phyloP scores from a whole-genome alignment of 2,113 vertebrate genomes.

The Oenanthe melanoleuca region DNA sequence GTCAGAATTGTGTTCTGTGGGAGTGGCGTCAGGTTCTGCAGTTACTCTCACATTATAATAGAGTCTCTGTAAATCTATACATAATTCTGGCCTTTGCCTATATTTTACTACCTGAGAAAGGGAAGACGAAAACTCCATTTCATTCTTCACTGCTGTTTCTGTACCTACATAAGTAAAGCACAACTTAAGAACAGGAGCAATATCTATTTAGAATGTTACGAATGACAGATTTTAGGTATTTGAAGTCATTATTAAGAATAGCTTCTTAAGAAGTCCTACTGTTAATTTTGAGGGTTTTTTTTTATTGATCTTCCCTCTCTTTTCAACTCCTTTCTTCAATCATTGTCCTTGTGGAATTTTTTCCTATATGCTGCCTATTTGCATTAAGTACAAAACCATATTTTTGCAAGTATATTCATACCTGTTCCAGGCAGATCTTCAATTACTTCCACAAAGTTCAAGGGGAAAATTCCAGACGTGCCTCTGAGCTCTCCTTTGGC shows the following conservation, averaged over 20 bases:
- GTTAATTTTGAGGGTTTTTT: not conserved
- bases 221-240: not conserved
- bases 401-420: not conserved
- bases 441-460: conserved; percentile 90
- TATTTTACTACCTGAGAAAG: conserved; percentile 75
- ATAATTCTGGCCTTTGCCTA: not conserved
- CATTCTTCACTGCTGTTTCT: conserved; percentile 61
- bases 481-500: conserved; percentile 82
- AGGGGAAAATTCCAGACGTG: conserved; percentile 85
- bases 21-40: not conserved
- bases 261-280: not conserved
- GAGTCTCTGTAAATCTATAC: not conserved
- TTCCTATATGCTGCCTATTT: not conserved
- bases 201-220: not conserved
- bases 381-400: not conserved
- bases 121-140: conserved; percentile 51
- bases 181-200: not conserved
- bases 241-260: not conserved
- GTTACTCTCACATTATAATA: not conserved
- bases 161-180: conserved; percentile 24
- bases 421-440: conserved; percentile 81
- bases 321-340: not conserved
- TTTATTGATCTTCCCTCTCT: not conserved
- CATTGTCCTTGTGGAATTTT: not conserved
- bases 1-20: not conserved